phyloP scores from a whole-genome alignment of 2,888 invertebrate species.

The Epirrita christyi region DNA sequence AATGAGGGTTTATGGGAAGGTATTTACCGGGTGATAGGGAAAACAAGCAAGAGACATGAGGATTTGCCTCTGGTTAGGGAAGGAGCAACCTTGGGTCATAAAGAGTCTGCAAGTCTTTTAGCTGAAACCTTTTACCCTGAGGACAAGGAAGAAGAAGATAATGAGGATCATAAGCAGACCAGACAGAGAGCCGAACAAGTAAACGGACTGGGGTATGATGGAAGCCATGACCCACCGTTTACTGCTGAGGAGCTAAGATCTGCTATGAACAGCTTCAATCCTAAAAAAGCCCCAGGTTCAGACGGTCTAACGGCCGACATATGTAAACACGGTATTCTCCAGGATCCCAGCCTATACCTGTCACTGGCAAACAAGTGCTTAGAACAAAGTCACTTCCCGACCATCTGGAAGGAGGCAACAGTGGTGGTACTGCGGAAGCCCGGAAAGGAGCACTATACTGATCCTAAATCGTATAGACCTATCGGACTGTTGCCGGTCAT shows the following conservation, averaged over 20 bases:
- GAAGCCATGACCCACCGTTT: slow-evolving; percentile 29
- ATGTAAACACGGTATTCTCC: slow-evolving; percentile 30
- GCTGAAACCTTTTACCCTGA: slow-evolving; percentile 19
- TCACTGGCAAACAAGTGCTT: slow-evolving; percentile 5
- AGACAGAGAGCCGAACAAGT: not conserved
- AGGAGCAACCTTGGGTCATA: not conserved
- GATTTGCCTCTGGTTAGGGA: slow-evolving; percentile 2
- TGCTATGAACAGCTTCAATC: slow-evolving; percentile 18
- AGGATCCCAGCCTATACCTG: slow-evolving; percentile 1
- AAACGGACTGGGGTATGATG: slow-evolving; percentile 6
- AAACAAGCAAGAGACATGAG: not conserved
- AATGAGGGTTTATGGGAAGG: slow-evolving; percentile 1
- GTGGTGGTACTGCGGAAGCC: slow-evolving; percentile 8
- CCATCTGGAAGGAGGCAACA: slow-evolving; percentile 11
- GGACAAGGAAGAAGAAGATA: not conserved
- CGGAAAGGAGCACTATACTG: not conserved
- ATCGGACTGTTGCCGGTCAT: slow-evolving; percentile 34
- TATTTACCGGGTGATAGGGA: slow-evolving; percentile 14
- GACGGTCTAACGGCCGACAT: slow-evolving; percentile 7
- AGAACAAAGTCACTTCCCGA: not conserved
- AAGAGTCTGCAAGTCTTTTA: slow-evolving; percentile 6
- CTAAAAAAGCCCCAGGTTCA: slow-evolving; percentile 31
- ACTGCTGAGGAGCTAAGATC: slow-evolving; percentile 16
- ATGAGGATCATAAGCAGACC: no score
- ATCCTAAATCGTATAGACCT: slow-evolving; percentile 4